Percentiles rank a stretch among this genome's conserved stretches.
These are phyloP conservation scores for Malurus elegans DNA, from an alignment of 2,113 vertebrate genomes.

Conservation along the genomic window DNA sequence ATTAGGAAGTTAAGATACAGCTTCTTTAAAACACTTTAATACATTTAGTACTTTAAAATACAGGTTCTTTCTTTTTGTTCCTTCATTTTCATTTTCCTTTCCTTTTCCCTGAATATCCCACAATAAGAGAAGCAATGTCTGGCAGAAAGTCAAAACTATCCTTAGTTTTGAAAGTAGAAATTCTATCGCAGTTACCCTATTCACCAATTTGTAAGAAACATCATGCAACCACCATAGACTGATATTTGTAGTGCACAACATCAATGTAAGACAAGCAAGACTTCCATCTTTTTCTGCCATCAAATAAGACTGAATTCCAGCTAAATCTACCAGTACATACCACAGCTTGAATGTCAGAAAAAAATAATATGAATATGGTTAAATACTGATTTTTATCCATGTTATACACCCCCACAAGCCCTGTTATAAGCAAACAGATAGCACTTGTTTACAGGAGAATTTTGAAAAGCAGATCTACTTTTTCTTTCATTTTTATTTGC, in stretches of 20 bases:
- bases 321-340: background rate
- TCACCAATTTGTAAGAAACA: rapidly evolving
- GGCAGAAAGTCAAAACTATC: background rate
- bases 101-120: background rate
- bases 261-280: background rate
- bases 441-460: background rate
- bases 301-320: background rate
- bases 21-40: too few relatives aligned
- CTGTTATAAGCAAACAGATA: background rate
- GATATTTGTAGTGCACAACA: background rate
- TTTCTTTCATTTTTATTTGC: background rate
- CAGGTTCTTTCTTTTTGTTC: rapidly evolving
- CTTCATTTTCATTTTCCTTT: rapidly evolving
- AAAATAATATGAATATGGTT: background rate
- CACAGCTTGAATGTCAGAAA: background rate
- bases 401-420: background rate
- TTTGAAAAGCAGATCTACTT: background rate
- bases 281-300: background rate
- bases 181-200: background rate
- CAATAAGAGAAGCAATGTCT: background rate
- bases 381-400: rapidly evolving
- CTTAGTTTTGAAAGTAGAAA: background rate
- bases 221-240: rapidly evolving
- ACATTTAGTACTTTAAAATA: background rate
- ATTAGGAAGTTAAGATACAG: background rate